These are phyloP conservation scores for Sphaerophoria taeniata DNA, from an alignment of 2,888 invertebrate genomes.

Conservation along the genomic window DNA sequence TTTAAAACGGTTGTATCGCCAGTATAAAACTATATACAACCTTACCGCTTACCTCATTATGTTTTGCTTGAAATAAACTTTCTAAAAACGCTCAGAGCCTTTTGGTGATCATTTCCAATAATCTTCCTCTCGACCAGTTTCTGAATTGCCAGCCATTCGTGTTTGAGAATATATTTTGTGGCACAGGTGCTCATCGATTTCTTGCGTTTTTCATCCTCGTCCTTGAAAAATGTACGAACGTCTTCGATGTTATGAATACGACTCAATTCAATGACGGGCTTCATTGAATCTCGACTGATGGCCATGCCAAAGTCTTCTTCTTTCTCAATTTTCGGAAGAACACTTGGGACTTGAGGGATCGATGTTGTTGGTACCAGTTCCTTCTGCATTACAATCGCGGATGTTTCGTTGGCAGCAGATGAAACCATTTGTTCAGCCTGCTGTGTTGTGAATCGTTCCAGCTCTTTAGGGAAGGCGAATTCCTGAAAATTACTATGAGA, in stretches of 20 bases:
- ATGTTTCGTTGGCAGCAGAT: conserved; percentile 35
- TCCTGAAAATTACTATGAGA: conserved; percentile 75
- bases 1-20: conserved; percentile 65
- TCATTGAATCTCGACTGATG: conserved; percentile 64
- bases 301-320: conserved; percentile 61
- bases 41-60: no score
- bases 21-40: conserved; percentile 3
- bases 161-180: conserved; percentile 77
- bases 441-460: conserved; percentile 38
- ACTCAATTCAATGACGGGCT: conserved; percentile 74
- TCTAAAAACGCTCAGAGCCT: conserved; percentile 79
- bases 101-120: conserved; percentile 76
- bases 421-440: conserved; percentile 68
- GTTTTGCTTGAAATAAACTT: conserved; percentile 80
- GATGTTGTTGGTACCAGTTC: not conserved
- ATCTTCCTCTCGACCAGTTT: conserved; percentile 79
- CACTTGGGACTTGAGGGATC: not conserved
- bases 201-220: conserved; percentile 77
- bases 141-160: conserved; percentile 79
- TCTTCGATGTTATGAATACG: conserved; percentile 77
- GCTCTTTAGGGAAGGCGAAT: conserved; percentile 75
- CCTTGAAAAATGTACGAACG: conserved; percentile 77
- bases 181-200: conserved; percentile 73
- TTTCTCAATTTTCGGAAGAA: conserved; percentile 21
- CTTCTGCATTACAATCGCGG: not conserved